These are phyloP conservation scores for Spinus pinus DNA, from an alignment of 2,797 vertebrate genomes.

Conservation along the genomic window DNA sequence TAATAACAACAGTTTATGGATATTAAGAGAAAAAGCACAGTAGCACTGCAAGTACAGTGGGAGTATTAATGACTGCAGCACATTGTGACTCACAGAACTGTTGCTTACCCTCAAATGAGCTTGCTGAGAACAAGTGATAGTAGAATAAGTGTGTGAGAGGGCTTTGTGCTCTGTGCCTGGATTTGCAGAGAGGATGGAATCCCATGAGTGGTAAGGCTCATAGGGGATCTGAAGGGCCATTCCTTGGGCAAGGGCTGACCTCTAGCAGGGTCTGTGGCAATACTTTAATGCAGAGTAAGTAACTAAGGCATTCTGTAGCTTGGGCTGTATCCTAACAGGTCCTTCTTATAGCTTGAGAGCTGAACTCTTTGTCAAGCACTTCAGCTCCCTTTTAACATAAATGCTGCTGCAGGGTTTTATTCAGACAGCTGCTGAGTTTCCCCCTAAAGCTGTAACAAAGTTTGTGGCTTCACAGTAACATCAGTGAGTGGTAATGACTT, in stretches of 20 bases:
- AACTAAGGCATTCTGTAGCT: background rate
- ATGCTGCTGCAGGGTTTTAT: background rate
- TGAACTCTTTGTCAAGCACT: background rate
- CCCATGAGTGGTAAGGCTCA: fast-evolving
- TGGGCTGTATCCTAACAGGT: background rate
- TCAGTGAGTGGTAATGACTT: background rate
- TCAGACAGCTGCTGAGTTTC: background rate
- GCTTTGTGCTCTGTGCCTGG: background rate
- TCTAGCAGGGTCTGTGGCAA: background rate
- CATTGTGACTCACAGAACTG: background rate
- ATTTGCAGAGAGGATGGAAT: fast-evolving
- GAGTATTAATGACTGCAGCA: background rate
- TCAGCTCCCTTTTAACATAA: fast-evolving
- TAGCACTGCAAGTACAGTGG: fast-evolving
- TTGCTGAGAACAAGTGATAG: background rate
- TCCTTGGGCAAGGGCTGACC: background rate
- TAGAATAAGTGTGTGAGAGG: background rate
- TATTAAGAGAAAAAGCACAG: background rate
- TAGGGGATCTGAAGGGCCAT: fast-evolving
- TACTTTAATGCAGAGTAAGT: fast-evolving
- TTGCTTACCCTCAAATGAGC: background rate
- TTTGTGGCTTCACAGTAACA: background rate
- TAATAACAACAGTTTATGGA: background rate
- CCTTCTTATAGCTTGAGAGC: background rate
- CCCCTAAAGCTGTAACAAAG: background rate